phyloP scores from a whole-genome alignment of 2,888 invertebrate species.

The Allacma fusca region DNA sequence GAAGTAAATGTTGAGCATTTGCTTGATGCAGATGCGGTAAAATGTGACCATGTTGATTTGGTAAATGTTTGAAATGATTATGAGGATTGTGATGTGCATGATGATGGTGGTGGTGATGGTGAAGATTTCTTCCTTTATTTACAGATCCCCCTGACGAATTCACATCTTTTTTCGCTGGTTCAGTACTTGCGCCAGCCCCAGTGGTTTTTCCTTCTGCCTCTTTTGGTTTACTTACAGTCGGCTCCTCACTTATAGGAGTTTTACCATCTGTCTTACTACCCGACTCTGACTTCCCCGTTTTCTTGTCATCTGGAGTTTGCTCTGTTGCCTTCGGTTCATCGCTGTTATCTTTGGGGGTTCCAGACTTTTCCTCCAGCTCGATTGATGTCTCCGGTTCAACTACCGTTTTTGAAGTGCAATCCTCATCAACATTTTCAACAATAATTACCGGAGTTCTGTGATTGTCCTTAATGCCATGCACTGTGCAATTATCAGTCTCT shows the following conservation, averaged over 20 bases:
- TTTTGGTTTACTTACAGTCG: background rate
- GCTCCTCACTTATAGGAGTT: background rate
- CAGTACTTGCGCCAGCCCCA: background rate
- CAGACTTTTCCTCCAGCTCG: too few species aligned
- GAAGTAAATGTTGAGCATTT: constrained; percentile 33
- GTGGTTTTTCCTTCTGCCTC: constrained; percentile 10
- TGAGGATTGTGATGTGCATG: constrained; percentile 39
- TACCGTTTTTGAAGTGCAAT: background rate
- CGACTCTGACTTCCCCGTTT: background rate
- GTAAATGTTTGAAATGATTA: constrained; percentile 38
- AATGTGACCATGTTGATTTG: constrained; percentile 46
- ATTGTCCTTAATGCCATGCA: constrained; percentile 25
- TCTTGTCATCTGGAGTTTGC: constrained; percentile 3
- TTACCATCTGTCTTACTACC: background rate
- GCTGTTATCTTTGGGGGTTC: too few species aligned
- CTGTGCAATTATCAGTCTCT: constrained; percentile 21
- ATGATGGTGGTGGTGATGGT: constrained; percentile 40
- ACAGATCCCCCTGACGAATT: constrained; percentile 3
- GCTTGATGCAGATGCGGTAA: constrained; percentile 39
- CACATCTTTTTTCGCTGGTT: background rate
- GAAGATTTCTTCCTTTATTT: constrained; percentile 26
- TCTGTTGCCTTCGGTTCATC: background rate
- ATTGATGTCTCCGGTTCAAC: too few species aligned
- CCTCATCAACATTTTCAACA: constrained; percentile 37
- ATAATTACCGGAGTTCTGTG: constrained; percentile 33